A percentile compares a stretch with the other conserved stretches of the same genome.
phyloP scores from a whole-genome alignment of 2,113 vertebrate genomes.

The Nothoprocta pentlandii region DNA sequence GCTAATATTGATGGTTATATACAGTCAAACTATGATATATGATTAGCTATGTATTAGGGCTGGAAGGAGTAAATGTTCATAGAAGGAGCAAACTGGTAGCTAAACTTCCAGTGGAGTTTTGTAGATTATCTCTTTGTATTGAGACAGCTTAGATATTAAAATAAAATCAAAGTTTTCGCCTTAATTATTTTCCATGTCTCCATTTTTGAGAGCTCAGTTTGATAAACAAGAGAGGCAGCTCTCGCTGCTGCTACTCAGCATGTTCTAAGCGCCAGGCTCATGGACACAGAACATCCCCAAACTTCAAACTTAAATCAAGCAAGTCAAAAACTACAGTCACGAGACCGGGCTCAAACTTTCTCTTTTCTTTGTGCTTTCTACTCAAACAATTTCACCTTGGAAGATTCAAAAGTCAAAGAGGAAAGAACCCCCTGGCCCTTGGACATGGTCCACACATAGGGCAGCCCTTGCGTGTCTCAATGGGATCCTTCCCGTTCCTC shows the following conservation, averaged over 20 bases:
- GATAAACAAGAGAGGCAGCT: accelerated
- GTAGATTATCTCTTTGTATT: neutral
- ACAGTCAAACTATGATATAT: neutral
- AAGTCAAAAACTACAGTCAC: neutral
- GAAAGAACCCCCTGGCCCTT: neutral
- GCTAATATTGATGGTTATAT: neutral
- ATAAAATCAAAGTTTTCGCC: neutral
- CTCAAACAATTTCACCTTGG: neutral
- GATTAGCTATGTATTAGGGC: neutral
- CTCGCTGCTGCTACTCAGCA: neutral
- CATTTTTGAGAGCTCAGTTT: neutral
- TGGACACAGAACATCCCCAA: neutral
- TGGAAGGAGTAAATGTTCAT: neutral
- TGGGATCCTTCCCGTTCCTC: neutral
- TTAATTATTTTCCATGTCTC: neutral
- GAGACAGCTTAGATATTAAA: neutral
- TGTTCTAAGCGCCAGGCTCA: neutral
- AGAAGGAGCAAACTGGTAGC: neutral
- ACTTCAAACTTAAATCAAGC: neutral
- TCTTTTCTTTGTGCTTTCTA: neutral
- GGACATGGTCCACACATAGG: neutral
- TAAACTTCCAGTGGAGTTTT: neutral
- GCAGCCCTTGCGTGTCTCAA: neutral
- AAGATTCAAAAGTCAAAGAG: neutral
- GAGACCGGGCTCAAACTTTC: neutral